These are phyloP conservation scores for Notoglanidium macrostoma DNA, from an alignment of 2,797 vertebrate species.

Conservation along the genomic window DNA sequence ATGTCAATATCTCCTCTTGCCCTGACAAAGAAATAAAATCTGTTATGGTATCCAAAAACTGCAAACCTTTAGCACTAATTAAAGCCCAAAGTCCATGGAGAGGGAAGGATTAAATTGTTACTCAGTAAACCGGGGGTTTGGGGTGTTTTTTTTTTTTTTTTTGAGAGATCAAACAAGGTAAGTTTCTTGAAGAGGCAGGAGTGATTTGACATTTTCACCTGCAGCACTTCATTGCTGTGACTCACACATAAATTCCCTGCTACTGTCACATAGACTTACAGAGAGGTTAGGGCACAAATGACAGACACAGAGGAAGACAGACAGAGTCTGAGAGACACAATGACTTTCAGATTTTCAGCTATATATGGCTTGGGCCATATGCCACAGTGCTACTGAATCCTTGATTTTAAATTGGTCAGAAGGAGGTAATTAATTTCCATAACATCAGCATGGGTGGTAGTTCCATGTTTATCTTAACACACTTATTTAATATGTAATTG, in stretches of 20 bases:
- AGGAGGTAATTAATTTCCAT: not conserved
- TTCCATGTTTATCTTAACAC: not conserved
- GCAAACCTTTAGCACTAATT: slow-evolving; percentile 19
- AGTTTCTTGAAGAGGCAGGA: slow-evolving; percentile 19
- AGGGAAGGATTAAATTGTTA: slow-evolving; percentile 35
- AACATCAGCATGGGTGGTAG: not conserved
- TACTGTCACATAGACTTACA: slow-evolving; percentile 11
- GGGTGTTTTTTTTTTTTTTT: not conserved
- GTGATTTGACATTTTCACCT: slow-evolving; percentile 34
- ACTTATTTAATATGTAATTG: not conserved
- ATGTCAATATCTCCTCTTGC: slow-evolving; percentile 29
- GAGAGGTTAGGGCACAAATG: slow-evolving; percentile 20
- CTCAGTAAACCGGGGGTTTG: slow-evolving; percentile 24
- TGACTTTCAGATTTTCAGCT: slow-evolving; percentile 18
- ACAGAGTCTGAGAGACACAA: not conserved
- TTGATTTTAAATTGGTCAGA: not conserved
- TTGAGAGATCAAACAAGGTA: slow-evolving; percentile 34
- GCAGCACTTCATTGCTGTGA: slow-evolving; percentile 26
- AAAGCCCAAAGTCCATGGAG: slow-evolving; percentile 2
- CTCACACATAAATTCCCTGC: slow-evolving; percentile 34
- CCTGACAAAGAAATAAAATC: slow-evolving; percentile 8
- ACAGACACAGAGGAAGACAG: slow-evolving; percentile 3
- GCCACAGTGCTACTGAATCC: not conserved
- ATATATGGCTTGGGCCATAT: not conserved
- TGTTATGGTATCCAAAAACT: slow-evolving; percentile 28